A percentile compares a stretch with the other conserved stretches of the same genome.
These are phyloP conservation scores for silkworm (Bombyx mori) DNA, from an alignment of 1,140 invertebrate genomes.

Conservation along the genomic window DNA sequence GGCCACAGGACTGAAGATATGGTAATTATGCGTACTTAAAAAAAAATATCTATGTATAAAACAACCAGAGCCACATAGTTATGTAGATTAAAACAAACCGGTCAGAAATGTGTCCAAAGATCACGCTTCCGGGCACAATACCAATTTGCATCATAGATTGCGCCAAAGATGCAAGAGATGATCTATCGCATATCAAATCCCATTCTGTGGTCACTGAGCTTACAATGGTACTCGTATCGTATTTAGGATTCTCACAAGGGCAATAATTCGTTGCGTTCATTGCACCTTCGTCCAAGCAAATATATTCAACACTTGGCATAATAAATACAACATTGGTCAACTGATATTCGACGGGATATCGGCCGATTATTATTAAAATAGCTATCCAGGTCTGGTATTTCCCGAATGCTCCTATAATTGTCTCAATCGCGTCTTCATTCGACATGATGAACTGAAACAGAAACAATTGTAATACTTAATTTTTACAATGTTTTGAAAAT, in stretches of 20 bases:
- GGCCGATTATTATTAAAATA: constrained; percentile 73
- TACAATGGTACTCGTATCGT: constrained; percentile 57
- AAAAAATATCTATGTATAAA: no score
- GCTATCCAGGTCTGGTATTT: constrained; percentile 69
- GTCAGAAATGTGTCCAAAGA: constrained; percentile 69
- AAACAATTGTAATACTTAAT: no score
- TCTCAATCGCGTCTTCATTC: constrained; percentile 40
- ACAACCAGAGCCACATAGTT: no score
- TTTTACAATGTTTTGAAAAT: no score
- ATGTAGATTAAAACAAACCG: constrained; percentile 30
- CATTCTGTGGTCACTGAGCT: constrained; percentile 68
- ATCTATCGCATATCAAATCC: constrained; percentile 68
- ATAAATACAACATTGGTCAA: constrained; percentile 78
- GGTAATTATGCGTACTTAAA: no score
- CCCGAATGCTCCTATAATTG: constrained; percentile 42
- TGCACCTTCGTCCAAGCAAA: constrained; percentile 63
- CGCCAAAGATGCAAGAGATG: constrained; percentile 60
- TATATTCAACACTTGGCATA: constrained; percentile 74
- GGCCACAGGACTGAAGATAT: no score
- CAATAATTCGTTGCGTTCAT: constrained; percentile 53
- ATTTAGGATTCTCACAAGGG: constrained; percentile 53
- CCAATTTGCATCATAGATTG: constrained; percentile 71
- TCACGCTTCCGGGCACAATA: constrained; percentile 64
- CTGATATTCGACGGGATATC: constrained; percentile 79
- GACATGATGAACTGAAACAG: constrained; percentile 17